Evolutionary conservation across 2,888 invertebrate species (phyloP).

Genomic region (Therioaphis trifolii): DNA sequence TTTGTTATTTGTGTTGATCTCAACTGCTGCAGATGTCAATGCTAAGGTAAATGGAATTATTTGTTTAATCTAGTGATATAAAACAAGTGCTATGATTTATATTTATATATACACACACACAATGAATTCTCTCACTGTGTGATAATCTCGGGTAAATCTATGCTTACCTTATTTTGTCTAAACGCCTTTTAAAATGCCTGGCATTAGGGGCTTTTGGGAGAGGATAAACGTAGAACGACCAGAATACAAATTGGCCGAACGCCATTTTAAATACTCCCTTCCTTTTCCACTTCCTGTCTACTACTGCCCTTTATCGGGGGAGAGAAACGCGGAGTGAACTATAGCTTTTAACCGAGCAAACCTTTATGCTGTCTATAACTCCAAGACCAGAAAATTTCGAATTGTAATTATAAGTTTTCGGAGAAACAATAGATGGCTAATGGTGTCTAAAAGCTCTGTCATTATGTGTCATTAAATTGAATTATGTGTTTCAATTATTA

Average conservation of each 20-base stretch:
- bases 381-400: slow-evolving; percentile 39
- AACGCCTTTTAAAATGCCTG: slow-evolving; percentile 48
- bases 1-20: slow-evolving; percentile 45
- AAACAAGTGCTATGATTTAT: slow-evolving; percentile 32
- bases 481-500: slow-evolving; percentile 16
- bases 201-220: slow-evolving; percentile 46
- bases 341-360: slow-evolving; percentile 51
- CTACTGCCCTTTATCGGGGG: slow-evolving; percentile 17
- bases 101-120: not conserved
- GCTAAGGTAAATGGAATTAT: slow-evolving; percentile 42
- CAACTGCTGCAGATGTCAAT: slow-evolving; percentile 17
- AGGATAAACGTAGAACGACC: slow-evolving; percentile 46
- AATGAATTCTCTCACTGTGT: slow-evolving; percentile 17
- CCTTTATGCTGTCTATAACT: slow-evolving; percentile 37
- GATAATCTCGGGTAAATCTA: slow-evolving; percentile 50
- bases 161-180: slow-evolving; percentile 41
- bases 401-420: slow-evolving; percentile 54
- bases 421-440: slow-evolving; percentile 41
- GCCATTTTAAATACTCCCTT: slow-evolving; percentile 58
- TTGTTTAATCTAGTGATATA: slow-evolving; percentile 22
- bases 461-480: slow-evolving; percentile 16
- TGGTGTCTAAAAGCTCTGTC: slow-evolving; percentile 46
- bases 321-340: slow-evolving; percentile 11
- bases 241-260: slow-evolving; percentile 59
- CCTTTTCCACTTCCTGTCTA: slow-evolving; percentile 38